Evolutionary conservation across 2,888 invertebrate species (phyloP).

Genomic region (Molorchus minor): DNA sequence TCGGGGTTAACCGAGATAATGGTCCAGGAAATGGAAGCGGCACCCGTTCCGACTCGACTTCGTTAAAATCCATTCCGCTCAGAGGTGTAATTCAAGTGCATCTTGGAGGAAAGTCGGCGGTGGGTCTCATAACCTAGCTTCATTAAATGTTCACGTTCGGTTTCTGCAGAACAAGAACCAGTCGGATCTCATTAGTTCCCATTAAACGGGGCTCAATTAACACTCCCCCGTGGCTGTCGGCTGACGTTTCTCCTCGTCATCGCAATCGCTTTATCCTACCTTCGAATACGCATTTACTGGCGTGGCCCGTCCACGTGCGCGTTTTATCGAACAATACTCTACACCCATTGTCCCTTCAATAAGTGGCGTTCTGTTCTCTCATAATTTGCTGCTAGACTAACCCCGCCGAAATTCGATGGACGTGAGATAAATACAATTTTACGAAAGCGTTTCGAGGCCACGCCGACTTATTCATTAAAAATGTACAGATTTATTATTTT

Average conservation of each 20-base stretch:
- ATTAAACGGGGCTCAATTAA: constrained; percentile 56
- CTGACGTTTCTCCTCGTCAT: constrained; percentile 19
- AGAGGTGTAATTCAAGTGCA: constrained; percentile 49
- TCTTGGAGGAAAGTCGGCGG: constrained; percentile 41
- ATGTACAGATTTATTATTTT: no score
- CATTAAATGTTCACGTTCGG: constrained; percentile 59
- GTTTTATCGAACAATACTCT: no score
- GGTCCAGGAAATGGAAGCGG: constrained; percentile 29
- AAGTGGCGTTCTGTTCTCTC: no score
- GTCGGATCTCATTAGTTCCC: constrained; percentile 55
- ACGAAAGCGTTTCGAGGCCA: no score
- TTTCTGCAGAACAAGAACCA: constrained; percentile 53
- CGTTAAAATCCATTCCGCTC: constrained; percentile 41
- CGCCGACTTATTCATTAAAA: no score
- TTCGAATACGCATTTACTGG: not conserved
- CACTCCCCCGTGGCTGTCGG: constrained; percentile 35
- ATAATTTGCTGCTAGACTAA: no score
- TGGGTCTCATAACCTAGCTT: constrained; percentile 46
- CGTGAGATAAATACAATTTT: no score
- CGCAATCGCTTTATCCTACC: constrained; percentile 15
- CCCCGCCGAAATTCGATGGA: no score
- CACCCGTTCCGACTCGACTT: constrained; percentile 33
- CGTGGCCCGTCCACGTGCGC: not conserved
- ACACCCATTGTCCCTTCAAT: no score
- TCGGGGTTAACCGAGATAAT: constrained; percentile 26